phyloP scores from a whole-genome alignment of 2,888 invertebrate genomes.

The Girardia tigrina region DNA sequence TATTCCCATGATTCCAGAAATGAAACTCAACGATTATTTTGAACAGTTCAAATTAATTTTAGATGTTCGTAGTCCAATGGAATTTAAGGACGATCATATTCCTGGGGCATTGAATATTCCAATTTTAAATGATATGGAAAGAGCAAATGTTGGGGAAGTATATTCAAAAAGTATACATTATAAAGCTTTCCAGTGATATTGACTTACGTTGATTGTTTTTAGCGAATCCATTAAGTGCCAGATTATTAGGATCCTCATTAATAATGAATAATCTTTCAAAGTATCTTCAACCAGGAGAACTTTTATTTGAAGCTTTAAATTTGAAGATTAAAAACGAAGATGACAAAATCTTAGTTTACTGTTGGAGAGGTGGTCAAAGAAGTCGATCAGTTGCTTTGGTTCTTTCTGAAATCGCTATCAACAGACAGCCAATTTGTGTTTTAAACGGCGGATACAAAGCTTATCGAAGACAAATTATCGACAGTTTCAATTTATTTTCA shows the following conservation, averaged over 20 bases:
- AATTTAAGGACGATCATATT: slow-evolving; percentile 18
- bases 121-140: background rate
- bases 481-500: background rate
- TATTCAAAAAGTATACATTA: background rate
- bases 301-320: background rate
- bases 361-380: slow-evolving; percentile 27
- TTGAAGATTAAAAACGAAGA: background rate
- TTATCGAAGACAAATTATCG: background rate
- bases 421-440: background rate
- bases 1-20: no score
- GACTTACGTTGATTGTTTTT: background rate
- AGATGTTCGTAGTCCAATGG: slow-evolving; percentile 31
- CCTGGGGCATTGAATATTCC: slow-evolving; percentile 32
- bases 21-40: background rate
- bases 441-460: slow-evolving; percentile 30
- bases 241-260: background rate
- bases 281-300: background rate
- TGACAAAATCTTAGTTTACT: slow-evolving; percentile 21
- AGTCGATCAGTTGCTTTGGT: background rate
- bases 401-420: slow-evolving; percentile 15
- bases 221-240: background rate
- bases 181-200: background rate
- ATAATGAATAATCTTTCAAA: slow-evolving; percentile 4
- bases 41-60: slow-evolving; percentile 24
- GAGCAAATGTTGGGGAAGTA: background rate